These are phyloP conservation scores for Zaprionus obscuricornis DNA, from an alignment of 2,888 invertebrate genomes.

Conservation along the genomic window DNA sequence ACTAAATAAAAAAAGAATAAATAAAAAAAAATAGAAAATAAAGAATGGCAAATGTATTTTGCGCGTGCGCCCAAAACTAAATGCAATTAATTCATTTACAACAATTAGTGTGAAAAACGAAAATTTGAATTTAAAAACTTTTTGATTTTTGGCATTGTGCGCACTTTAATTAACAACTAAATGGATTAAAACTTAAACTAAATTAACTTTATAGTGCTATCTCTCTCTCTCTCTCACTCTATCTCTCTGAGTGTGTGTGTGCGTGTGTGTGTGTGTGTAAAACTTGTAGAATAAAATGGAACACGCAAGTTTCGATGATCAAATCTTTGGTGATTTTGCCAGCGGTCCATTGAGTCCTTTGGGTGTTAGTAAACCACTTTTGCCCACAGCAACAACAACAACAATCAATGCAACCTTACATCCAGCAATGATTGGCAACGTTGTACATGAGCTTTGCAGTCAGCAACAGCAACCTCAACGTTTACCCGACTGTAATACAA, in stretches of 20 bases:
- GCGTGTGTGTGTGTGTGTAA: not conserved
- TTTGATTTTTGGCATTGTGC: constrained; percentile 47
- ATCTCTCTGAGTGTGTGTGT: not conserved
- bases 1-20: constrained; percentile 19
- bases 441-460: constrained; percentile 77
- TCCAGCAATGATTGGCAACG: constrained; percentile 86
- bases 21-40: constrained; percentile 28
- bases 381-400: constrained; percentile 84
- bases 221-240: no score
- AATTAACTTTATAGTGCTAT: constrained; percentile 1
- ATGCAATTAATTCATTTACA: constrained; percentile 82
- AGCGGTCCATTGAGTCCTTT: constrained; percentile 85
- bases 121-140: constrained; percentile 77
- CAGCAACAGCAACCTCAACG: constrained; percentile 72
- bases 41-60: constrained; percentile 41
- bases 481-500: constrained; percentile 82
- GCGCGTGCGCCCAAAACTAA: constrained; percentile 58
- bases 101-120: constrained; percentile 59
- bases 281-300: constrained; percentile 85
- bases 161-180: constrained; percentile 68
- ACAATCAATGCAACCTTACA: constrained; percentile 83
- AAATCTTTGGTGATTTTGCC: constrained; percentile 90
- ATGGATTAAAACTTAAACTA: constrained; percentile 82
- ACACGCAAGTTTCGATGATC: constrained; percentile 89
- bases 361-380: constrained; percentile 80